Evolutionary conservation across 2,113 vertebrate genomes (phyloP).

Genomic region (Ancistrus triradiatus): DNA sequence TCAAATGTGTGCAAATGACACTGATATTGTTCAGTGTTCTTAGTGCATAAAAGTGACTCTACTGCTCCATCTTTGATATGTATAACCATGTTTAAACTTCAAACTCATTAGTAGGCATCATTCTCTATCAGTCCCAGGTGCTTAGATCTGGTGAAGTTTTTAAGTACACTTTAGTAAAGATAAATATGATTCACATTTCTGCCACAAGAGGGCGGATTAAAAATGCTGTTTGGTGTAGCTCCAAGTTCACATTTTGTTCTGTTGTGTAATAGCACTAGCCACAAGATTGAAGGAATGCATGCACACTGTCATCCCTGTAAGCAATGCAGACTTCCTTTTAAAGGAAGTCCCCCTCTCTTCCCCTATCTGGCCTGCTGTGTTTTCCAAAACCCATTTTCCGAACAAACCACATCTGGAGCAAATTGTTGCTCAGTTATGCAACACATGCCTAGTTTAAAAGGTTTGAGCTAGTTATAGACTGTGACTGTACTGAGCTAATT

Average conservation of each 20-base stretch:
- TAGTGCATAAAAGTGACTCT: too few relatives aligned
- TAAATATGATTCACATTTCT: not conserved
- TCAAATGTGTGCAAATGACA: too few relatives aligned
- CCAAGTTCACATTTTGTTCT: constrained; percentile 43
- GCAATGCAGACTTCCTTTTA: constrained; percentile 30
- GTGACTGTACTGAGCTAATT: constrained; percentile 20
- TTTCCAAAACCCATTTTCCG: not conserved
- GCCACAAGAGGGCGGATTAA: constrained; percentile 55
- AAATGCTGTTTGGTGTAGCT: constrained; percentile 7
- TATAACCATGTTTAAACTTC: too few relatives aligned
- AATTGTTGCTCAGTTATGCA: not conserved
- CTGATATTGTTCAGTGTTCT: too few relatives aligned
- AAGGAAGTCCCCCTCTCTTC: constrained; percentile 1
- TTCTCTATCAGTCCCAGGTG: not conserved
- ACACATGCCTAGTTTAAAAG: constrained; percentile 1
- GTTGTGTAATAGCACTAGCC: constrained; percentile 50
- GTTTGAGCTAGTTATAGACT: constrained; percentile 24
- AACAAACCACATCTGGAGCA: not conserved
- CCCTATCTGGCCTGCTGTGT: not conserved
- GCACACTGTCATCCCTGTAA: constrained; percentile 41
- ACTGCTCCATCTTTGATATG: too few relatives aligned
- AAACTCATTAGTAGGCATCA: too few relatives aligned
- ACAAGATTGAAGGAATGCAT: constrained; percentile 37
- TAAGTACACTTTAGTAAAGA: too few relatives aligned
- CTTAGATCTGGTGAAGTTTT: not conserved